Conservation (phyloP, 2,797 vertebrate species). For the Onychomys torridus region DNA sequence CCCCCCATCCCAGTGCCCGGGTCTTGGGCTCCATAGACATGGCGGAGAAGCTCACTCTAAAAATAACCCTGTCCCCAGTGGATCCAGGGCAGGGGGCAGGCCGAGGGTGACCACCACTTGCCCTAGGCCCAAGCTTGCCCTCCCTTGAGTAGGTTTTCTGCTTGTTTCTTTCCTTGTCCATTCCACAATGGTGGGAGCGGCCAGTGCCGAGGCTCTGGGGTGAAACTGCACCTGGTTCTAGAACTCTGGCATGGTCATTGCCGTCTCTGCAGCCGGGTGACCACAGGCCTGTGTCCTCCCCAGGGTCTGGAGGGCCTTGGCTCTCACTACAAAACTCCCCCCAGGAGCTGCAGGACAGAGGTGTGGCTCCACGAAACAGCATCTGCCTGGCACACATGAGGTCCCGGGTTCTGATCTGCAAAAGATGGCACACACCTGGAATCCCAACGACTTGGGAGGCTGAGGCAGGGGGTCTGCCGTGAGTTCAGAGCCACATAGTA, state of each 20-base stretch:
- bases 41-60: constrained; percentile 20
- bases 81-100: not conserved
- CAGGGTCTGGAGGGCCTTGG: too few species aligned
- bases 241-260: rapidly evolving
- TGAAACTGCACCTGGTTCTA: not conserved
- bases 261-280: not conserved
- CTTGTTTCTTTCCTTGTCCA: not conserved
- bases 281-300: not conserved
- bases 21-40: not conserved
- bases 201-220: not conserved
- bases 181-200: not conserved
- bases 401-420: not conserved
- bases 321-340: not conserved
- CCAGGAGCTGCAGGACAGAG: not conserved
- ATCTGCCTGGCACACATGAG: too few species aligned
- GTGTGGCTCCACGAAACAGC: not conserved
- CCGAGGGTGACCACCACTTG: not conserved
- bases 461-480: not conserved
- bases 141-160: not conserved
- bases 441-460: not conserved
- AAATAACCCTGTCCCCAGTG: constrained; percentile 68
- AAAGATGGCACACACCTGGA: not conserved
- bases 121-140: not conserved
- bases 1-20: not conserved
- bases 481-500: not conserved